phyloP scores from a whole-genome alignment of 2,113 vertebrate genomes.

The Charadrius vociferus region DNA sequence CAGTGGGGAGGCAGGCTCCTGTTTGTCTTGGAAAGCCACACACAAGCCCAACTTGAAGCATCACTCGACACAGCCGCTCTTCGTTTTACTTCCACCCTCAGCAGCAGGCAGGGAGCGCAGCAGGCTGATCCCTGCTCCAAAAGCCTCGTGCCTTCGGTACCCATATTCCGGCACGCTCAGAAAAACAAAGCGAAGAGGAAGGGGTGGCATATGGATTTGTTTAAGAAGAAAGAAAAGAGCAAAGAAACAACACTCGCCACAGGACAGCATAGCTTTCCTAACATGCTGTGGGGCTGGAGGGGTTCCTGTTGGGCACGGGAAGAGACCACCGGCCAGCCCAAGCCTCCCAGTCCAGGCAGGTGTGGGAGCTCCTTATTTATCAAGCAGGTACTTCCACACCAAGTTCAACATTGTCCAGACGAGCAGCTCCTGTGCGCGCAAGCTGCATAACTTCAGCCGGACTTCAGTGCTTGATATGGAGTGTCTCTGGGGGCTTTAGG shows the following conservation, averaged over 20 bases:
- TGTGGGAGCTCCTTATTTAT: not conserved
- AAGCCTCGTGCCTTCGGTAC: fast-evolving
- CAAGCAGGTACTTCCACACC: not conserved
- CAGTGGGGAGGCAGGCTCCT: not conserved
- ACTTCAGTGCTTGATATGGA: fast-evolving
- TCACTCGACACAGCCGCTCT: not conserved
- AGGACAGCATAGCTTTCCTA: not conserved
- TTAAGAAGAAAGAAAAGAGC: not conserved
- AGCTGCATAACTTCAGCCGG: not conserved
- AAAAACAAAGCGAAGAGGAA: not conserved
- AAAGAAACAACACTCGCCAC: not conserved
- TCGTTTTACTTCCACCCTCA: not conserved
- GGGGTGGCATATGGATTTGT: not conserved
- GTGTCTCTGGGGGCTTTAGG: not conserved
- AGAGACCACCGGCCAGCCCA: not conserved
- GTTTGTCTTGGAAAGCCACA: constrained; percentile 49
- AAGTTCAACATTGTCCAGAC: not conserved
- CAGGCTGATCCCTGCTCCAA: fast-evolving
- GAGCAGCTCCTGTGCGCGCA: not conserved
- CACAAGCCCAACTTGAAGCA: not conserved
- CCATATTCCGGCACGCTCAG: not conserved
- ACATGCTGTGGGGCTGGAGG: not conserved
- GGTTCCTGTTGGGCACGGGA: fast-evolving
- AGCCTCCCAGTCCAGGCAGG: not conserved
- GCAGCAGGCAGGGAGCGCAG: not conserved